Percentiles rank a stretch among this genome's conserved stretches.
Conservation (phyloP, 2,113 vertebrate species). For the Pitta sordida region DNA sequence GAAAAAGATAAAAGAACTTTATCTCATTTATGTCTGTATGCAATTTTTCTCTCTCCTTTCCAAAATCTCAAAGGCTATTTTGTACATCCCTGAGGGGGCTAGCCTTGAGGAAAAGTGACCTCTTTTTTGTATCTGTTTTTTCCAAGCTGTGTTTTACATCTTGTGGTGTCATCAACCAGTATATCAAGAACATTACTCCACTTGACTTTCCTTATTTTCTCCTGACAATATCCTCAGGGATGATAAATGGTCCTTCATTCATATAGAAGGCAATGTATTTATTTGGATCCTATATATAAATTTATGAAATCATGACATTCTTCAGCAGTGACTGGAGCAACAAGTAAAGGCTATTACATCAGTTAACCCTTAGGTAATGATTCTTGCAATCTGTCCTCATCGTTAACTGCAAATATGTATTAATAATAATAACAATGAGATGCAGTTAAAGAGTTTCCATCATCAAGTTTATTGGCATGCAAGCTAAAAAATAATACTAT, state of each 20-base stretch:
- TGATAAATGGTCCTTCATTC: constrained; percentile 65
- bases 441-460: background rate
- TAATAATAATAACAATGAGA: background rate
- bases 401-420: background rate
- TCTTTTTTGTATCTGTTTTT: background rate
- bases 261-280: constrained; percentile 49
- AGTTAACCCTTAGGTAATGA: background rate
- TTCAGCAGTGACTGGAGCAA: constrained; percentile 12
- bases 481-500: background rate
- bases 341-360: background rate
- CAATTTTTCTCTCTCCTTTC: background rate
- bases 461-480: background rate
- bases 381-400: background rate
- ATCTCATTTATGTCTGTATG: background rate
- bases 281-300: constrained; percentile 46
- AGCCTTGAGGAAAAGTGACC: background rate
- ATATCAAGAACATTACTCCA: constrained; percentile 46
- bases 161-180: constrained; percentile 48
- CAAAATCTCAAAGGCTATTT: background rate
- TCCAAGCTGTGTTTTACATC: constrained; percentile 37
- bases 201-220: constrained; percentile 65
- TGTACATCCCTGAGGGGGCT: background rate
- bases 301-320: constrained; percentile 58
- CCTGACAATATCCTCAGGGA: constrained; percentile 62
- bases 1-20: background rate